Conservation (phyloP, 64 coral and sea anemone genomes). For the Platygyra sinensis region DNA sequence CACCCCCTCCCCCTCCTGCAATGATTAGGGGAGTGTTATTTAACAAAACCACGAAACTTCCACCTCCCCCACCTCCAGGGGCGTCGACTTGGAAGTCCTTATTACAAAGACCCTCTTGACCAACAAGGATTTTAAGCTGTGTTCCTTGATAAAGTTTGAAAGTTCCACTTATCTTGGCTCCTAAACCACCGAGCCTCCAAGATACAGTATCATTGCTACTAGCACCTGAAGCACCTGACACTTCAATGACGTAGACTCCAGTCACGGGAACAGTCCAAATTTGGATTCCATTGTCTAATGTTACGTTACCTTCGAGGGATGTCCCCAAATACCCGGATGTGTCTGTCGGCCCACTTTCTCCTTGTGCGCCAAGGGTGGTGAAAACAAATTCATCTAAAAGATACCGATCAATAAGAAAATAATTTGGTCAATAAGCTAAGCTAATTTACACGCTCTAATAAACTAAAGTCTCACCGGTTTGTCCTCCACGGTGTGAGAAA, state of each 20-base stretch:
- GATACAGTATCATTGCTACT: background rate
- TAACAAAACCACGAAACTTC: conserved; percentile 19
- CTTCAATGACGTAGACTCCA: conserved; percentile 68
- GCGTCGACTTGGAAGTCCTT: too few species aligned
- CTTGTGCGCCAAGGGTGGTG: conserved; percentile 52
- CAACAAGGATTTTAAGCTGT: conserved; percentile 36
- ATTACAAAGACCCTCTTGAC: background rate
- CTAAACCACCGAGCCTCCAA: conserved; percentile 29
- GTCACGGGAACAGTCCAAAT: conserved; percentile 72
- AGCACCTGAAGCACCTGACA: conserved; percentile 42
- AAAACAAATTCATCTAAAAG: background rate
- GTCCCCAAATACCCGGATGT: conserved; percentile 67
- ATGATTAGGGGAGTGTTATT: conserved; percentile 39
- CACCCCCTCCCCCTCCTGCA: conserved; percentile 52
- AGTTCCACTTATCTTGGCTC: conserved; percentile 33
- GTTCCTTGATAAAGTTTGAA: conserved; percentile 19
- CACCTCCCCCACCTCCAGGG: background rate
- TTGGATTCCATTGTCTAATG: conserved; percentile 53
- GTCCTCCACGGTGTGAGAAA: too few species aligned
- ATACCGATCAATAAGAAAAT: too few species aligned
- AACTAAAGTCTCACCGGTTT: too few species aligned
- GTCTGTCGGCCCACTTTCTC: conserved; percentile 46
- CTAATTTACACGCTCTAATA: too few species aligned
- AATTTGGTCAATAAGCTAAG: too few species aligned
- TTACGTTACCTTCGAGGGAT: conserved; percentile 49